Conservation (phyloP, 2,888 invertebrate species). For the Plagodis dolabraria region DNA sequence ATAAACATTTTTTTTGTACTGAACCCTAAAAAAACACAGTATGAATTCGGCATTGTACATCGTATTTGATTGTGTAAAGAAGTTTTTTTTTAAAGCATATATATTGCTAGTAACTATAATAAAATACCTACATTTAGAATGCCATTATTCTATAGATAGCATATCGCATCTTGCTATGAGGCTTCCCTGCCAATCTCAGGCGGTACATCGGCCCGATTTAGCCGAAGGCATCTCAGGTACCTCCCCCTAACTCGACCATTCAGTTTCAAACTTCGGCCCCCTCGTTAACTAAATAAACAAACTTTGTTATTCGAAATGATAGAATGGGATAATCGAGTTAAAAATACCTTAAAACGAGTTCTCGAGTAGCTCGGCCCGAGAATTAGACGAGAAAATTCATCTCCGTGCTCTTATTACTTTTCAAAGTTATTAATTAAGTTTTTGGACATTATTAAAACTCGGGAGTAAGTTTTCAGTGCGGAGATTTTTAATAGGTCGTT, state of each 20-base stretch:
- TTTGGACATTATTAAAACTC: slow-evolving; percentile 21
- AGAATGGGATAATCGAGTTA: slow-evolving; percentile 39
- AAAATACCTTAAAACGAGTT: slow-evolving; percentile 31
- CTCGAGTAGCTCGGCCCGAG: slow-evolving; percentile 16
- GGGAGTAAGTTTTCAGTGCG: slow-evolving; percentile 9
- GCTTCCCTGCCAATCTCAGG: too few relatives aligned
- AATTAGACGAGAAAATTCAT: slow-evolving; percentile 31
- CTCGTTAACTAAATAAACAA: slow-evolving; percentile 36
- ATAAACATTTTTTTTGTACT: too few relatives aligned
- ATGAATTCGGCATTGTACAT: too few relatives aligned
- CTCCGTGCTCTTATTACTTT: slow-evolving; percentile 31
- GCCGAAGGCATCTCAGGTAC: slow-evolving; percentile 18
- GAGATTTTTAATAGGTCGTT: slow-evolving; percentile 10
- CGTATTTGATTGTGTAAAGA: too few relatives aligned
- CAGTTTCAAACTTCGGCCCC: slow-evolving; percentile 28
- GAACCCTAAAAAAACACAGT: too few relatives aligned
- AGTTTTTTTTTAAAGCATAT: too few relatives aligned
- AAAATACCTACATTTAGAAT: too few relatives aligned
- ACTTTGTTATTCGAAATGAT: slow-evolving; percentile 34
- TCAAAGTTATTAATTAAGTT: slow-evolving; percentile 29
- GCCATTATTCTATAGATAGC: too few relatives aligned
- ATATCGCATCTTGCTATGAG: too few relatives aligned
- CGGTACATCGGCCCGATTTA: background rate
- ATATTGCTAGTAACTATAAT: too few relatives aligned
- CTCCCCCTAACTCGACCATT: slow-evolving; percentile 20